phyloP scores from a whole-genome alignment of 1,140 invertebrate species.

The Eulimnadia texana region DNA sequence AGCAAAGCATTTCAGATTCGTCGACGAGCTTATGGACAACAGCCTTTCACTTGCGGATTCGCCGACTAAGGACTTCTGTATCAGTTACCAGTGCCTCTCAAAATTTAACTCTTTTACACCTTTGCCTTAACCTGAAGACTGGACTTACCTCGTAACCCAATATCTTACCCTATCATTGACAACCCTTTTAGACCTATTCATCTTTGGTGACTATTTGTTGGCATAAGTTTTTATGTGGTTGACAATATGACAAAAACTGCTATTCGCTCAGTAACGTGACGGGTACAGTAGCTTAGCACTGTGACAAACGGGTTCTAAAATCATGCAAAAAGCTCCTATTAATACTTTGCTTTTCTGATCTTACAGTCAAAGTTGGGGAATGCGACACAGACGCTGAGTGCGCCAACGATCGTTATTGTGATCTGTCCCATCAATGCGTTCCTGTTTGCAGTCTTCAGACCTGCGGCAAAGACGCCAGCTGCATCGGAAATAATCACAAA shows the following conservation, averaged over 20 bases:
- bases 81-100: too few relatives aligned
- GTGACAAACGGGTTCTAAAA: too few relatives aligned
- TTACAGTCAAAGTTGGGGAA: constrained; percentile 10
- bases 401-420: constrained; percentile 23
- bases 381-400: constrained; percentile 25
- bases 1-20: constrained; percentile 10
- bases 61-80: neutral
- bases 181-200: too few relatives aligned
- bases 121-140: too few relatives aligned
- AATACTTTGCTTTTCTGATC: neutral
- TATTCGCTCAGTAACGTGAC: too few relatives aligned
- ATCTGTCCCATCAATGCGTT: constrained; percentile 43
- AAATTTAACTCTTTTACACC: too few relatives aligned
- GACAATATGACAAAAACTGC: too few relatives aligned
- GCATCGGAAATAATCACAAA: constrained; percentile 41
- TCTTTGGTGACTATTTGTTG: too few relatives aligned
- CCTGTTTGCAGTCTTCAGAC: constrained; percentile 64
- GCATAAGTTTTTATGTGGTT: too few relatives aligned
- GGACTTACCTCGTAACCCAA: too few relatives aligned
- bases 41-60: neutral
- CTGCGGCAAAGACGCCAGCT: constrained; percentile 63
- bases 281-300: too few relatives aligned
- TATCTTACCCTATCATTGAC: too few relatives aligned
- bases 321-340: neutral
- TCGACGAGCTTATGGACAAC: neutral